Percentiles rank a stretch among this genome's conserved stretches.
phyloP scores from a whole-genome alignment of 2,888 invertebrate genomes.

The Meiosimyza decipiens region DNA sequence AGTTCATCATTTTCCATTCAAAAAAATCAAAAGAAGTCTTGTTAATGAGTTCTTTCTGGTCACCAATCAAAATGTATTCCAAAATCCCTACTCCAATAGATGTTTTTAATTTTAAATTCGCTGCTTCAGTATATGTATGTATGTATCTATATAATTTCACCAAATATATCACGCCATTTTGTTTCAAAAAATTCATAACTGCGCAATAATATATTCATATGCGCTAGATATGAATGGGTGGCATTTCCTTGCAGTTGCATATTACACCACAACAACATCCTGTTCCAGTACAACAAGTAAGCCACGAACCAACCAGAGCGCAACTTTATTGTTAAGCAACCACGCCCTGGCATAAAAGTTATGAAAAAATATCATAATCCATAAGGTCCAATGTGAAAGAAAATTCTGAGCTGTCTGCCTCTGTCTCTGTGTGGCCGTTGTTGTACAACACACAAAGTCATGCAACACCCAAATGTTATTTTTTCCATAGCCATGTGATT shows the following conservation, averaged over 20 bases:
- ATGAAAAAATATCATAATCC: slow-evolving; percentile 36
- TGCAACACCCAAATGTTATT: slow-evolving; percentile 6
- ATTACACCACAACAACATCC: too few species aligned
- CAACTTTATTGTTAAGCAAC: slow-evolving; percentile 9
- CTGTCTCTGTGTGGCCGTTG: too few species aligned
- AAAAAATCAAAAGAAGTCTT: too few species aligned
- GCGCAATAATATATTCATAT: slow-evolving; percentile 28
- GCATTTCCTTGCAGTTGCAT: too few species aligned
- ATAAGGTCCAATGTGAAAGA: slow-evolving; percentile 17
- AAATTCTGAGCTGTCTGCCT: slow-evolving; percentile 8
- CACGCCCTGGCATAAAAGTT: slow-evolving; percentile 28
- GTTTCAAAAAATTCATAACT: slow-evolving; percentile 23
- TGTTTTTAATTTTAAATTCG: too few species aligned
- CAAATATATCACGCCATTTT: slow-evolving; percentile 16
- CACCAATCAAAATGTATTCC: too few species aligned
- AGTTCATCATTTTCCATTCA: too few species aligned
- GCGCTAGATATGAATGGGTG: background rate
- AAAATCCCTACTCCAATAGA: too few species aligned
- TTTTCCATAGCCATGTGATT: slow-evolving; percentile 30
- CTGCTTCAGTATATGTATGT: too few species aligned
- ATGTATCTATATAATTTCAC: too few species aligned
- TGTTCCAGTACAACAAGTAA: too few species aligned
- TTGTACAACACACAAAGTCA: background rate
- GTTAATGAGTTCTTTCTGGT: too few species aligned
- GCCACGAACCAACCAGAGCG: slow-evolving; percentile 26